Evolutionary conservation across 2,888 invertebrate genomes (phyloP).

Genomic region (Pristionchus exspectatus): DNA sequence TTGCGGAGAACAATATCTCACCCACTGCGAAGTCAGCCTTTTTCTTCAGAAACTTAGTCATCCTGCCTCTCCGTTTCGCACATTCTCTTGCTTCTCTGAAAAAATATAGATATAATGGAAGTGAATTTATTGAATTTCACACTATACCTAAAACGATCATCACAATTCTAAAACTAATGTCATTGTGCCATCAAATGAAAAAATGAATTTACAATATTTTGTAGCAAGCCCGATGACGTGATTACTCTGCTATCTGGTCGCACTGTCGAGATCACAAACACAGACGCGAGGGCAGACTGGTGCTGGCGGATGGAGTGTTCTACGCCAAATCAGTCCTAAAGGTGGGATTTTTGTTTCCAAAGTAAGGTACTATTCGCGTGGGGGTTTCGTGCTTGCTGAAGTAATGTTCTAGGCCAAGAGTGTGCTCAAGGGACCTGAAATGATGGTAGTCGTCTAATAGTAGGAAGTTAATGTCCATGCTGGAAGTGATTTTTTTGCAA

Average conservation of each 20-base stretch:
- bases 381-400: too few relatives aligned
- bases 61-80: too few relatives aligned
- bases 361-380: too few relatives aligned
- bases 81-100: too few relatives aligned
- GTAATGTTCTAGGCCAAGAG: not conserved
- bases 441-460: too few relatives aligned
- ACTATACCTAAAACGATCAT: too few relatives aligned
- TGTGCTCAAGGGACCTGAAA: not conserved
- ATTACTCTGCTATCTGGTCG: conserved; percentile 90
- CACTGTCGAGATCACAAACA: conserved; percentile 93
- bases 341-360: conserved; percentile 43
- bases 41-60: not conserved
- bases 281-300: conserved; percentile 90
- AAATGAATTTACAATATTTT: not conserved
- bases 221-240: conserved; percentile 87
- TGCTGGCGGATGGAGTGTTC: conserved; percentile 87
- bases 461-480: not conserved
- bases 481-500: conserved; percentile 57
- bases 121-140: too few relatives aligned
- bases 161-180: not conserved
- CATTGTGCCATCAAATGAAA: not conserved
- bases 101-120: too few relatives aligned
- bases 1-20: conserved; percentile 92
- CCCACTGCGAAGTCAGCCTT: conserved; percentile 80
- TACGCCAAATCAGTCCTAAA: conserved; percentile 57